Evolutionary conservation across 2,888 invertebrate genomes (phyloP), one percentile per base, ranked within the genome.

Genomic region (Hyposoter dolosus): DNA sequence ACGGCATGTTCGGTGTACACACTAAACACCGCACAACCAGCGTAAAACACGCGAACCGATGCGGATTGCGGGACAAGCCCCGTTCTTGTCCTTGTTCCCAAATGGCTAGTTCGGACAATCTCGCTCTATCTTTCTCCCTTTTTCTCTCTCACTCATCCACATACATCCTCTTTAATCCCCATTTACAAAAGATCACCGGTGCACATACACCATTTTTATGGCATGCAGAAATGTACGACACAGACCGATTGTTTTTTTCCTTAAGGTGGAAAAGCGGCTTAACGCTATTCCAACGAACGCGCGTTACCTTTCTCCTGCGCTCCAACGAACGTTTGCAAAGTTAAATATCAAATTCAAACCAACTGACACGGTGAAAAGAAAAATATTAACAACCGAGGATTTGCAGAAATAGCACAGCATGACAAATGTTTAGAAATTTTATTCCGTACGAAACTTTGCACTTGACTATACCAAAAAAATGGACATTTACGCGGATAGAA

Each of bases 21-120:
- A 85, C 85, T 82, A 79, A 78, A 60, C 56, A 85, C 74, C 71
- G 85, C 79, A 65, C 63, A 74, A 19, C 12, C 56, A 60, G 56
- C 35, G 82, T 85, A 82, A 66, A 78, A 79, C 82, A 75, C 78
- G 79, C 78, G 82, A 85, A 85, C 82, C 71, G 78, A 60, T 60
- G 74, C 23, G 69, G 50, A 75, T 77, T 32, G 60, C 63, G 74
- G 35, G 60, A 56, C 32, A 35, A 60, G 63, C 72, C 40, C 69
- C 35, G 35, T 28, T 40, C 47, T 35, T 47, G 45, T 32, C 45
- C 35, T 32, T 47, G 50, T 43, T 45, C 43, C 23, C 69, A 45
- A 66, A 66, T 40, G 66, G 19, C 19, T 43, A 69, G 43, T 60
- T 50, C 60, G 74, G 17, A 50, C 43, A 23, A n/a, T 50, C 43